These are phyloP conservation scores for Netelia virgata DNA, from an alignment of 2,888 invertebrate species.

Conservation along the genomic window DNA sequence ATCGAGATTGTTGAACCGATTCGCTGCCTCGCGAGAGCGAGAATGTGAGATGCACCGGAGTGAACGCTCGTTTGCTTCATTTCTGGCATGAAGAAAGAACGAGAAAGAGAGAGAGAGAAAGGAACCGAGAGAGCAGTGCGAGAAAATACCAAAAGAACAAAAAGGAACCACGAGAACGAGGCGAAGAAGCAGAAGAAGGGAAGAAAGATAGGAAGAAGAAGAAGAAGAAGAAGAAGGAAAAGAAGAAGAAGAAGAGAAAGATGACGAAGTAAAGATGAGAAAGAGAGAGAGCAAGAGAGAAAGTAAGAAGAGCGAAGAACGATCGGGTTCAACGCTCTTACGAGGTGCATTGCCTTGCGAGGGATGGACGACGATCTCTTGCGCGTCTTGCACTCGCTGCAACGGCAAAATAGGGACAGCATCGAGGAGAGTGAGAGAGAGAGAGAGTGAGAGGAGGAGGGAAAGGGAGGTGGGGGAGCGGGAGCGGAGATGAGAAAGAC, in stretches of 20 bases:
- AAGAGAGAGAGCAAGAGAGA: constrained; percentile 43
- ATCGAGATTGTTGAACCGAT: constrained; percentile 80
- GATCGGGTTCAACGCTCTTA: constrained; percentile 81
- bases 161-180: constrained; percentile 34
- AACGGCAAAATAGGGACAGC: constrained; percentile 43
- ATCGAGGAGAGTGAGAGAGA: constrained; percentile 27
- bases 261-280: constrained; percentile 27
- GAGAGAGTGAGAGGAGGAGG: constrained; percentile 5
- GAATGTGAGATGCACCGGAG: constrained; percentile 61
- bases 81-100: constrained; percentile 73
- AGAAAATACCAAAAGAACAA: constrained; percentile 47
- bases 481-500: constrained; percentile 47
- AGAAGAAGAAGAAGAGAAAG: constrained; percentile 51
- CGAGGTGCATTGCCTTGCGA: constrained; percentile 83
- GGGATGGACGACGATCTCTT: constrained; percentile 68
- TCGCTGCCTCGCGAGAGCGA: constrained; percentile 72
- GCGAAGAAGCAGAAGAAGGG: constrained; percentile 43
- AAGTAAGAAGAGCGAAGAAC: constrained; percentile 50
- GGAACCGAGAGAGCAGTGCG: constrained; percentile 39
- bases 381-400: constrained; percentile 62
- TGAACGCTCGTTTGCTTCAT: constrained; percentile 76
- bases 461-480: constrained; percentile 34
- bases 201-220: constrained; percentile 38
- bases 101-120: constrained; percentile 41
- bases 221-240: constrained; percentile 45